phyloP scores from a whole-genome alignment of 2,888 invertebrate genomes.

The Archips xylosteana region DNA sequence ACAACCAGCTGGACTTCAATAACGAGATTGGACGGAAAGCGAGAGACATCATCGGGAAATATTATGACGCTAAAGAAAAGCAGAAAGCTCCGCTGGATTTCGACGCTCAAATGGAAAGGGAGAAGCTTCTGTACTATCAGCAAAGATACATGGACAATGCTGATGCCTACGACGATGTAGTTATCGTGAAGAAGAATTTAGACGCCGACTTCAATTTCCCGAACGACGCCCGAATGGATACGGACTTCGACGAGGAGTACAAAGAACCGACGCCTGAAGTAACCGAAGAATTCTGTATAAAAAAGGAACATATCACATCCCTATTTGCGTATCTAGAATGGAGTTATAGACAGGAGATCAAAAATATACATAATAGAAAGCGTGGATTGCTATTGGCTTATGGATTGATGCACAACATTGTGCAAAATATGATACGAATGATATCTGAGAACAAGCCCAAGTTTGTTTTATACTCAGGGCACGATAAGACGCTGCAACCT shows the following conservation, averaged over 20 bases:
- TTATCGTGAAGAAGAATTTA: slow-evolving; percentile 80
- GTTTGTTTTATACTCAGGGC: slow-evolving; percentile 94
- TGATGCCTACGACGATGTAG: slow-evolving; percentile 79
- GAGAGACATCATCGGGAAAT: slow-evolving; percentile 75
- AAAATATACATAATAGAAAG: slow-evolving; percentile 86
- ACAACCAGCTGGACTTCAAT: slow-evolving; percentile 76
- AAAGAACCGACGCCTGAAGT: slow-evolving; percentile 71
- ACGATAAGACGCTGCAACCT: slow-evolving; percentile 96
- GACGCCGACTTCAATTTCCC: slow-evolving; percentile 83
- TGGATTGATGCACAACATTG: slow-evolving; percentile 93
- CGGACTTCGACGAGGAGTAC: slow-evolving; percentile 79
- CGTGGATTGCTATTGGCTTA: slow-evolving; percentile 91
- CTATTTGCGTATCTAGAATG: slow-evolving; percentile 94
- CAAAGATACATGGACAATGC: slow-evolving; percentile 77
- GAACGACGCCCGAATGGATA: slow-evolving; percentile 75
- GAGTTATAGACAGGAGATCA: slow-evolving; percentile 88
- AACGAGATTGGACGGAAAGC: slow-evolving; percentile 78
- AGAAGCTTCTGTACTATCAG: slow-evolving; percentile 79
- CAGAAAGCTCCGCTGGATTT: slow-evolving; percentile 74
- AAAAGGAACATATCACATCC: slow-evolving; percentile 90
- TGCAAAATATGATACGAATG: slow-evolving; percentile 92
- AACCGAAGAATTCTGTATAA: slow-evolving; percentile 85
- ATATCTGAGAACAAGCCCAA: slow-evolving; percentile 91
- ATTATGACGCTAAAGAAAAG: slow-evolving; percentile 66
- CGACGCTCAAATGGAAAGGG: slow-evolving; percentile 83